A percentile compares a stretch with the other conserved stretches of the same genome.
phyloP scores from a whole-genome alignment of 2,888 invertebrate species.

The Lasiommata megera region DNA sequence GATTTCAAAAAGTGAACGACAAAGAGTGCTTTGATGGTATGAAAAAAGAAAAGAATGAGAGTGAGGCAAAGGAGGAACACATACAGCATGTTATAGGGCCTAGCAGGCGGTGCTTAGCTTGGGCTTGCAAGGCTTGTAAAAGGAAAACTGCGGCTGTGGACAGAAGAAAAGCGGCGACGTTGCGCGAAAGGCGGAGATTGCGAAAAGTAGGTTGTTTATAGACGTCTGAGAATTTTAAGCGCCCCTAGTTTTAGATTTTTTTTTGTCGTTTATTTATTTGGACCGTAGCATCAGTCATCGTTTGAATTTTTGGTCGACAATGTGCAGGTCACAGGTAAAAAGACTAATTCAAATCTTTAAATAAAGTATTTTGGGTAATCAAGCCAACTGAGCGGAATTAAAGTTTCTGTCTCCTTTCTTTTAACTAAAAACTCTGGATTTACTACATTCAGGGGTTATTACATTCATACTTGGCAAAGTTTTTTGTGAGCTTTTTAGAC shows the following conservation, averaged over 20 bases:
- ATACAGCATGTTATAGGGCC: constrained; percentile 77
- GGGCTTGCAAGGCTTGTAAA: constrained; percentile 99
- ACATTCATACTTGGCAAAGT: too few species aligned
- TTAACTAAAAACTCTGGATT: too few species aligned
- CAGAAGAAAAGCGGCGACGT: constrained; percentile 97
- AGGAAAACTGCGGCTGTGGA: constrained; percentile 97
- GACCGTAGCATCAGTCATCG: too few species aligned
- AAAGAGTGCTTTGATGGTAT: constrained; percentile 54
- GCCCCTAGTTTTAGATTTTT: background rate
- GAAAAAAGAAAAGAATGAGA: constrained; percentile 56
- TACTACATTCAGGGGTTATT: too few species aligned
- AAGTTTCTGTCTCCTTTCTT: too few species aligned
- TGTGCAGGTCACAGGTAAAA: too few species aligned
- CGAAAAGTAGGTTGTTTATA: constrained; percentile 87
- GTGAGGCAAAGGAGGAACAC: constrained; percentile 55
- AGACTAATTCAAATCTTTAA: too few species aligned
- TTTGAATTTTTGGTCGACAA: too few species aligned
- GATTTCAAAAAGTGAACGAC: constrained; percentile 47
- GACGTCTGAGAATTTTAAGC: constrained; percentile 4
- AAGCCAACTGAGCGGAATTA: too few species aligned
- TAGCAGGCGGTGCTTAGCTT: constrained; percentile 91
- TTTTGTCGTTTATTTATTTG: too few species aligned
- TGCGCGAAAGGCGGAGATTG: constrained; percentile 94
- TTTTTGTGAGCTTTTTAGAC: too few species aligned
- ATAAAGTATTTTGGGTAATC: too few species aligned